Base-by-base conservation (phyloP, 2,888 invertebrate genomes). In the Suillia variegata region DNA sequence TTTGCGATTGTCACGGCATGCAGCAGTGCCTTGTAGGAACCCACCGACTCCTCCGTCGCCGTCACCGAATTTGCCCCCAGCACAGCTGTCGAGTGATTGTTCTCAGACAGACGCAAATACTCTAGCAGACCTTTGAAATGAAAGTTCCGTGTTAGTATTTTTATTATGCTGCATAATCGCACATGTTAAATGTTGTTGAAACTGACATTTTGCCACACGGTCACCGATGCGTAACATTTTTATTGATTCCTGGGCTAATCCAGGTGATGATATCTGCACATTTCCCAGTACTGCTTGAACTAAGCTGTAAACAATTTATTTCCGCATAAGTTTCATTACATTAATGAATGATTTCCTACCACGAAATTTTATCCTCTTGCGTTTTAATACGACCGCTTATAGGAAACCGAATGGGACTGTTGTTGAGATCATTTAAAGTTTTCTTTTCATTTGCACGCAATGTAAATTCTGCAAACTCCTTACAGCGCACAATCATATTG, bases 231-330 rank as follows among this genome's bases (percentile, higher is more conserved):
- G 83, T 82, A 90, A 85, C 52, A 92, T 87, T 77, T 87, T 88
- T 68, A 84, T 81, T 2, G 88, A 85, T 76, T 93, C 93, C 76
- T 89, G 89, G 64, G 85, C 83, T 22, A 93, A 81, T 0, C 89
- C 87, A 24, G 88, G 86, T 68, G 92, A 90, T 2, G 84, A 82
- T 52, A 92, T 87, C 20, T 85, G 83, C 34, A 91, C 81, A 73
- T 88, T 88, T 1, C 91, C 91, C 24, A 93, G 84, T 6, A 87
- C 83, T 1, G 92, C 89, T 84, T 93, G 93, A 61, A 92, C 87
- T 53, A 93, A 80, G 72, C 91, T 91, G 77, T 68, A 79, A 74
- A 52, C 26, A 26, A 38, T 10, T 42, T 20, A 47, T 47, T n/a
- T 42, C 26, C 26, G 10, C 26, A 38, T 4, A 38, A 38, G n/a